Evolutionary conservation across 2,888 invertebrate species (phyloP), one percentile per base, ranked within the genome.

Genomic region (Drosophila ochracea): DNA sequence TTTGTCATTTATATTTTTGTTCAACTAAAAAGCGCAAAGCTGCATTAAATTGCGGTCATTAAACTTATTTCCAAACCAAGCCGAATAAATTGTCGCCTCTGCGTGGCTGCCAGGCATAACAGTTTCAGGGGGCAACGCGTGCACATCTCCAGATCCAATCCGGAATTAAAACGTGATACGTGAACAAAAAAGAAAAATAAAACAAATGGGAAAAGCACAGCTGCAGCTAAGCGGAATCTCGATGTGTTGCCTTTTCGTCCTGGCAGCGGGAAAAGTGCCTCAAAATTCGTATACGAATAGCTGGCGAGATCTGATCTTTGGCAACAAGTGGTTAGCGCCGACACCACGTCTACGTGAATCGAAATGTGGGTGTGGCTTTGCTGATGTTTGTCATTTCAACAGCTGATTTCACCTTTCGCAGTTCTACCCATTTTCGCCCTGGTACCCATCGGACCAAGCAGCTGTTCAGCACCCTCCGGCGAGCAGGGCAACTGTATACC

Each of bases 401-500:
- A 62, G 58, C 28, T 65, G 28, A 57, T 64, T 65, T 52, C 11
- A 41, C 9, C 41, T 16, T 67, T 73, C 58, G 58, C 63, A 97
- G 97, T 97, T 92, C 92, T 97, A 13, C 96, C 97, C 0, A 93
- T 98, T 19, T 97, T 98, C 91, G 96, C 97, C 1, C 95, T 97
- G 85, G 95, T 97, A 41, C 96, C 96, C 74, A 96, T 97, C 82
- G 95, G 96, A 3, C 96, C 96, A 75, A 96, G 96, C n/a, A 95
- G 95, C 0, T 98, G 98, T 91, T 94, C 95, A 4, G 96, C 96
- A 11, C 94, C 96, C 0, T 95, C 96, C 0, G 97, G 97, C 0
- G 97, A 97, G 91, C 96, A 96, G 84, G 98, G 98, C 19, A 97
- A 96, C 13, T 98, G 98, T 89, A 94, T 97, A 90, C 95, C 96